A percentile compares a stretch with the other conserved stretches of the same genome.
Evolutionary conservation across 2,888 invertebrate genomes (phyloP).

Genomic region (Entomobrya proxima): DNA sequence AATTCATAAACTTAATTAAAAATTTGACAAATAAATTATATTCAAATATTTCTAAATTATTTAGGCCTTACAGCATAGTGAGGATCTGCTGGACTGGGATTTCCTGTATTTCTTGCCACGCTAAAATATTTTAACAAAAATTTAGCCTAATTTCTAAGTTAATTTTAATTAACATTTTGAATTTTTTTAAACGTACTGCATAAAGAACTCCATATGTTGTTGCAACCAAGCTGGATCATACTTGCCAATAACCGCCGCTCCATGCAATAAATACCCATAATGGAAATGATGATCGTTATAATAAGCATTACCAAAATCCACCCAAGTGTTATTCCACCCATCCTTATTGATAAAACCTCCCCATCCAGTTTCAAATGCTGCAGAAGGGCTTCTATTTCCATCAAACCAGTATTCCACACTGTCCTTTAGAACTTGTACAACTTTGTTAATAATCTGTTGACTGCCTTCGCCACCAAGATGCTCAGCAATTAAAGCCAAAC

Average conservation of each 20-base stretch:
- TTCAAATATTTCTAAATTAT: no score
- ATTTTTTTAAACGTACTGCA: slow-evolving; percentile 56
- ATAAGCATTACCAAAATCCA: slow-evolving; percentile 71
- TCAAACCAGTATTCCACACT: slow-evolving; percentile 65
- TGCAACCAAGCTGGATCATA: slow-evolving; percentile 68
- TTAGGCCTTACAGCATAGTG: slow-evolving; percentile 72
- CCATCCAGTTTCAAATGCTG: slow-evolving; percentile 70
- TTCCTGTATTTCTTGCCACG: slow-evolving; percentile 70
- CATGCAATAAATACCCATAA: slow-evolving; percentile 65
- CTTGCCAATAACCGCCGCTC: slow-evolving; percentile 69
- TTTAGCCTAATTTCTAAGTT: not conserved
- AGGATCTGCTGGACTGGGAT: slow-evolving; percentile 72
- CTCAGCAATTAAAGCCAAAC: slow-evolving; percentile 68
- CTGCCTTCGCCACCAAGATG: slow-evolving; percentile 56
- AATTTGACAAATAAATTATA: no score
- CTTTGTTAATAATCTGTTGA: slow-evolving; percentile 54
- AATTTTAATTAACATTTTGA: not conserved
- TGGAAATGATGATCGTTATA: slow-evolving; percentile 72
- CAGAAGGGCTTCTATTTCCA: slow-evolving; percentile 17
- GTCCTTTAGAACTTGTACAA: slow-evolving; percentile 64
- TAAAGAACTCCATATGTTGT: slow-evolving; percentile 67
- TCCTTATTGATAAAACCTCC: slow-evolving; percentile 69
- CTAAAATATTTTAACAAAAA: slow-evolving; percentile 40
- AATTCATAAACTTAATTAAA: no score
- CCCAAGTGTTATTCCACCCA: slow-evolving; percentile 72